Percentiles rank a stretch among this genome's conserved stretches.
These are phyloP conservation scores for Drosophila paracracens DNA, from an alignment of 2,888 invertebrate species.

Conservation along the genomic window DNA sequence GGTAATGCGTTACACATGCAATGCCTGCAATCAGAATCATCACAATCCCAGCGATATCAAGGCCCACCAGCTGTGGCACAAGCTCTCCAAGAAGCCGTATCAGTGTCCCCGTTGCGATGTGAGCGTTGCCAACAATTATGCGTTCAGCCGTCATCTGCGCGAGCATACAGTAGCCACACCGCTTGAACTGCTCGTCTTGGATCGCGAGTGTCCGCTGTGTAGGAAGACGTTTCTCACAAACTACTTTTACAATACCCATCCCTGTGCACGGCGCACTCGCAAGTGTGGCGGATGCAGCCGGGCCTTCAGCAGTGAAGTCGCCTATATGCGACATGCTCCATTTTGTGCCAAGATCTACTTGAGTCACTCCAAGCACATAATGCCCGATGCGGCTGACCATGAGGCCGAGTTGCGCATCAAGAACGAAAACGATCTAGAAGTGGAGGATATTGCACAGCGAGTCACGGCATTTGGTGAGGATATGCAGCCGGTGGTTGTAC, in stretches of 20 bases:
- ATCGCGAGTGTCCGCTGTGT: slow-evolving; percentile 83
- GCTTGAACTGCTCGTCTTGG: slow-evolving; percentile 70
- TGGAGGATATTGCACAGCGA: slow-evolving; percentile 34
- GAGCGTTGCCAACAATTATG: slow-evolving; percentile 74
- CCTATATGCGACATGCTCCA: slow-evolving; percentile 81
- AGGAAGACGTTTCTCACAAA: slow-evolving; percentile 82
- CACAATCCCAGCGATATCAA: slow-evolving; percentile 81
- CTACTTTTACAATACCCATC: slow-evolving; percentile 83
- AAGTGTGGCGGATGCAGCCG: slow-evolving; percentile 83
- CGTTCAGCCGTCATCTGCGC: slow-evolving; percentile 78
- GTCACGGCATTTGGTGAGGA: slow-evolving; percentile 30
- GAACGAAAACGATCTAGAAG: slow-evolving; percentile 77
- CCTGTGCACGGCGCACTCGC: slow-evolving; percentile 81
- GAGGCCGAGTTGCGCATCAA: slow-evolving; percentile 78
- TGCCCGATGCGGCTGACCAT: slow-evolving; percentile 63
- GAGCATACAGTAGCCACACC: slow-evolving; percentile 71
- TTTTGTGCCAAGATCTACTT: slow-evolving; percentile 76
- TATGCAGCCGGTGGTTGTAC: slow-evolving; percentile 79
- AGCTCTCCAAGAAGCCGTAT: slow-evolving; percentile 84
- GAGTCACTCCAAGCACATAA: slow-evolving; percentile 77
- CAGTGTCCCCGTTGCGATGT: slow-evolving; percentile 85
- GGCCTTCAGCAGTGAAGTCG: slow-evolving; percentile 65
- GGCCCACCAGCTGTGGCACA: slow-evolving; percentile 85
- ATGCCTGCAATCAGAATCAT: slow-evolving; percentile 86
- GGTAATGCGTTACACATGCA: slow-evolving; percentile 84